A percentile compares a stretch with the other conserved stretches of the same genome.
phyloP scores from a whole-genome alignment of 2,113 vertebrate species.

The Rhizomys pruinosus region DNA sequence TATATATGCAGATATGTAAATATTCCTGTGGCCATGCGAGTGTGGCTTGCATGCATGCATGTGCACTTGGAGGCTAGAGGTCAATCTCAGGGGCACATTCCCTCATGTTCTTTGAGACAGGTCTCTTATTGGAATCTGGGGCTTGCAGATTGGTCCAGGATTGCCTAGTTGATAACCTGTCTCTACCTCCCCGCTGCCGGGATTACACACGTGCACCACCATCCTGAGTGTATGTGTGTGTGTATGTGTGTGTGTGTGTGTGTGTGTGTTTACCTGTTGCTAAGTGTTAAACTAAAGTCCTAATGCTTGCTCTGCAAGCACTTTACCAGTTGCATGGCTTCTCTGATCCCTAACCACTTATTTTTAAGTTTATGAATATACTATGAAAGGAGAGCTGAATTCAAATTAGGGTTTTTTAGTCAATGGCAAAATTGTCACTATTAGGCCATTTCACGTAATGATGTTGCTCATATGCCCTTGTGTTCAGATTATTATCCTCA shows the following conservation, averaged over 20 bases:
- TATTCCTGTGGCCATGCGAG: neutral
- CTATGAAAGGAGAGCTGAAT: neutral
- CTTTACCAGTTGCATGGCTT: no score
- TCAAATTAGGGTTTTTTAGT: constrained; percentile 5
- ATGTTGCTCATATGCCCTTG: constrained; percentile 13
- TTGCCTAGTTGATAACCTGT: neutral
- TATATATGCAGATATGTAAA: neutral
- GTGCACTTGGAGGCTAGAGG: neutral
- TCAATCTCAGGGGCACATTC: neutral
- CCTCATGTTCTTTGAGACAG: neutral
- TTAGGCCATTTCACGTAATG: constrained; percentile 18
- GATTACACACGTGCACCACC: neutral
- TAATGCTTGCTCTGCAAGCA: neutral
- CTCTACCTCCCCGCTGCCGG: neutral
- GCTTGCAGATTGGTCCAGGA: no score
- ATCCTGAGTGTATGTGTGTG: no score
- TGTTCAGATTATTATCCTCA: constrained; percentile 34
- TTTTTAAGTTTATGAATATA: constrained; percentile 38
- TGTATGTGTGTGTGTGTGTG: no score
- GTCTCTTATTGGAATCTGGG: neutral
- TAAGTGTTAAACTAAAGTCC: neutral
- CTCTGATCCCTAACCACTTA: neutral
- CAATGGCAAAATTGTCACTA: constrained; percentile 30
- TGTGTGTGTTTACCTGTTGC: no score
- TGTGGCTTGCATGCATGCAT: neutral